Evolutionary conservation across 1,140 invertebrate species (phyloP), one percentile per base, ranked within the genome.

Genomic region (Drusus annulatus): DNA sequence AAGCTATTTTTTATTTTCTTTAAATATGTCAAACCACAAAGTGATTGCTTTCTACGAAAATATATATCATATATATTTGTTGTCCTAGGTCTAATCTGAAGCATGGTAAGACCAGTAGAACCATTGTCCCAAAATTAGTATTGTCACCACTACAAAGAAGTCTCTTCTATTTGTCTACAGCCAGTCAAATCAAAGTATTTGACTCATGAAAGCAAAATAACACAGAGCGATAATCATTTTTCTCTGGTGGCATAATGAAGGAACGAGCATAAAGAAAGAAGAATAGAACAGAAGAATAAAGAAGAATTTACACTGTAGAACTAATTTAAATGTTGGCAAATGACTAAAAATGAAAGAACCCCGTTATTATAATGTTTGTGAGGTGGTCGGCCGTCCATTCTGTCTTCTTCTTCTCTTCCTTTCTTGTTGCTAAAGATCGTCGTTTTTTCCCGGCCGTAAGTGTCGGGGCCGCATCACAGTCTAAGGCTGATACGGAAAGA

Each of bases 251-350:
- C 85, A 86, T 87, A 86, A 83, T 82, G 83, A 84, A 83, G 65
- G 77, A 83, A 76, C 84, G 71, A 74, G 23, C 13, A 21, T 36
- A 36, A 36, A 36, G 36, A 45, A 45, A 45, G 36, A 13, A 45
- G 36, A 13, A 45, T 45, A 45, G 8, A 45, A 45, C 36, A 45
- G 10, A 7, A 45, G 36, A 45, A 45, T 45, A 45, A 45, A 23
- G 85, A 83, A 86, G 82, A 84, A 85, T 85, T 86, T 87, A 85
- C 84, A 82, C 76, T 83, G 79, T 84, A 81, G 82, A 79, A 82
- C 83, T 82, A 80, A 82, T 78, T 77, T 79, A 81, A 78, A 83
- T 81, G 74, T 81, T 83, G 56, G 80, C 80, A 78, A 82, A 84
- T 62, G 84, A 85, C 84, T 73, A 81, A 60, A 80, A 68, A 73